Conservation (phyloP, 2,113 vertebrate genomes). For the Arvicanthis niloticus region DNA sequence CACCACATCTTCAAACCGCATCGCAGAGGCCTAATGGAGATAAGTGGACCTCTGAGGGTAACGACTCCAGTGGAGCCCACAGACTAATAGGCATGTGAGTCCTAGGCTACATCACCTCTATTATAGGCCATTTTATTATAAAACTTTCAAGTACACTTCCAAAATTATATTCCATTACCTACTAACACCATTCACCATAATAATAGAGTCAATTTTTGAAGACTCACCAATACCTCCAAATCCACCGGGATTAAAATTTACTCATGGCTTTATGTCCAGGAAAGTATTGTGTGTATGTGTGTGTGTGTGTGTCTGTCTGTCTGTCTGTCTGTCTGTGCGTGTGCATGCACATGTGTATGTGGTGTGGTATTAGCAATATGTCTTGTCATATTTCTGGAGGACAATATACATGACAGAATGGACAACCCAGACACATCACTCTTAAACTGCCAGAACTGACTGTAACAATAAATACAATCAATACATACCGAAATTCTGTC, state of each 20-base stretch:
- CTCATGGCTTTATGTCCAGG: background rate
- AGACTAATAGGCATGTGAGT: background rate
- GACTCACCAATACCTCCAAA: background rate
- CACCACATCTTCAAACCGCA: background rate
- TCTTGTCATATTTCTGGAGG: background rate
- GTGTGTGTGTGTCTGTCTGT: too few species aligned
- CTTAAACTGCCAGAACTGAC: background rate
- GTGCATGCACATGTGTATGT: too few species aligned
- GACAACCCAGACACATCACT: background rate
- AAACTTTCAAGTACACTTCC: slow-evolving; percentile 37
- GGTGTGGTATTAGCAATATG: too few species aligned
- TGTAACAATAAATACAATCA: background rate
- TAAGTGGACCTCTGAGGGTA: background rate
- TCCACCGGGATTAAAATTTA: background rate
- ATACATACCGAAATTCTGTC: slow-evolving; percentile 1
- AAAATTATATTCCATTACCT: slow-evolving; percentile 18
- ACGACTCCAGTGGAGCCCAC: background rate
- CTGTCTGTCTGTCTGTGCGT: too few species aligned
- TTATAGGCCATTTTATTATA: slow-evolving; percentile 8
- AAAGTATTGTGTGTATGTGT: background rate
- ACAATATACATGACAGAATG: background rate
- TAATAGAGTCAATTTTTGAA: background rate
- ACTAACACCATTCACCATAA: background rate
- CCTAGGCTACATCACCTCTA: background rate
- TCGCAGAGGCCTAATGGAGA: background rate